phyloP scores from a whole-genome alignment of 2,113 vertebrate genomes.

The Rhabdornis inornatus region DNA sequence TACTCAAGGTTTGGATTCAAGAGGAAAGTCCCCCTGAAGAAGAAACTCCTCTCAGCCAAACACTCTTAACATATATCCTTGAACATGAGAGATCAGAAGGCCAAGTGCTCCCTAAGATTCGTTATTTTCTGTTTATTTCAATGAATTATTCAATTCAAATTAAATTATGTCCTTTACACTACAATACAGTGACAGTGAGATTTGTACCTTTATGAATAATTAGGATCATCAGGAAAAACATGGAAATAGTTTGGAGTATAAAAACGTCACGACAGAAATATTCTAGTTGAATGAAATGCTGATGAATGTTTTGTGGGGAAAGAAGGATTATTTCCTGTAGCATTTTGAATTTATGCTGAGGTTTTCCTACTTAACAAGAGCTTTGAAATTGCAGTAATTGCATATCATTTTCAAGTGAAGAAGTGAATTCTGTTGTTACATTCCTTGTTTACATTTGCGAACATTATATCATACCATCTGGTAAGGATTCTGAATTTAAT shows the following conservation, averaged over 20 bases:
- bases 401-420: neutral
- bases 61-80: neutral
- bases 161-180: neutral
- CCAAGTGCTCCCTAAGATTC: neutral
- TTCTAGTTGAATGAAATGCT: neutral
- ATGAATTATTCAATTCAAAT: neutral
- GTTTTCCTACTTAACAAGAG: neutral
- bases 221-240: neutral
- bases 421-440: neutral
- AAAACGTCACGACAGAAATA: neutral
- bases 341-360: neutral
- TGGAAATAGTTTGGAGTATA: neutral
- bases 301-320: neutral
- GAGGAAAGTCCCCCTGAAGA: neutral
- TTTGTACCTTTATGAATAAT: neutral
- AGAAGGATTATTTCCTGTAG: neutral
- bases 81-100: neutral
- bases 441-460: neutral
- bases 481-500: neutral
- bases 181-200: neutral
- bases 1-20: neutral
- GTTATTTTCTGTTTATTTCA: neutral
- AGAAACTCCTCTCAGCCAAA: neutral
- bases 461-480: neutral
- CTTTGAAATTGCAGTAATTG: neutral